Conservation (phyloP, 2,797 vertebrate genomes). For the Linurgus olivaceus region DNA sequence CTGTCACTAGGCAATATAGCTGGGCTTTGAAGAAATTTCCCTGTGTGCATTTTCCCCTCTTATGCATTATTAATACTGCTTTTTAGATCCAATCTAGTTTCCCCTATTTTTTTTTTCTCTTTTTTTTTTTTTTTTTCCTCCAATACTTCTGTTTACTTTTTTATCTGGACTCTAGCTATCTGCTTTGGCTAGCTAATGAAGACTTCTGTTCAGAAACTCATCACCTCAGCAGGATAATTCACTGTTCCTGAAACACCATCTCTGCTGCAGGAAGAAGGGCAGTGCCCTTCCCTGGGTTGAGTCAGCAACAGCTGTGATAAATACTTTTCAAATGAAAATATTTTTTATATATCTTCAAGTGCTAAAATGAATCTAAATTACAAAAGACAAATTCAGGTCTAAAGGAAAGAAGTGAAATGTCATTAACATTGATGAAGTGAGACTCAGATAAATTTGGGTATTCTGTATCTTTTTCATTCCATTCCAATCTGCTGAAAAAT, state of each 20-base stretch:
- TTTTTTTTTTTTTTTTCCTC: not conserved
- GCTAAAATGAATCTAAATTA: not conserved
- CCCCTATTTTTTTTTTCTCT: rapidly evolving
- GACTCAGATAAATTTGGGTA: not conserved
- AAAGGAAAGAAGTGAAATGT: not conserved
- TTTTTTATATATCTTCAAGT: not conserved
- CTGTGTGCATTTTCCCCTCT: not conserved
- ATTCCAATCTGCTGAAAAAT: not conserved
- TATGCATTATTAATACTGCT: slow-evolving; percentile 40
- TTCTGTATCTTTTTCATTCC: not conserved
- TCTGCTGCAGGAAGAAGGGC: not conserved
- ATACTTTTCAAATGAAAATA: not conserved
- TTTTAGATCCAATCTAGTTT: not conserved
- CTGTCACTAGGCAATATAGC: not conserved
- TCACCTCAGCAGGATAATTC: not conserved
- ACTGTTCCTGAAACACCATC: not conserved
- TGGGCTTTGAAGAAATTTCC: not conserved
- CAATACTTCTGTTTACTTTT: slow-evolving; percentile 36
- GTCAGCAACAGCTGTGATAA: not conserved
- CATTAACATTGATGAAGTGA: not conserved
- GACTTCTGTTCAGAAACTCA: not conserved
- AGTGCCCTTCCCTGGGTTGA: not conserved
- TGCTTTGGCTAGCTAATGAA: slow-evolving; percentile 44
- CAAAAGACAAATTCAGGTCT: not conserved
- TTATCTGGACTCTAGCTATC: not conserved